Conservation (phyloP, 1,140 invertebrate genomes). For the Ganaspis sp. region DNA sequence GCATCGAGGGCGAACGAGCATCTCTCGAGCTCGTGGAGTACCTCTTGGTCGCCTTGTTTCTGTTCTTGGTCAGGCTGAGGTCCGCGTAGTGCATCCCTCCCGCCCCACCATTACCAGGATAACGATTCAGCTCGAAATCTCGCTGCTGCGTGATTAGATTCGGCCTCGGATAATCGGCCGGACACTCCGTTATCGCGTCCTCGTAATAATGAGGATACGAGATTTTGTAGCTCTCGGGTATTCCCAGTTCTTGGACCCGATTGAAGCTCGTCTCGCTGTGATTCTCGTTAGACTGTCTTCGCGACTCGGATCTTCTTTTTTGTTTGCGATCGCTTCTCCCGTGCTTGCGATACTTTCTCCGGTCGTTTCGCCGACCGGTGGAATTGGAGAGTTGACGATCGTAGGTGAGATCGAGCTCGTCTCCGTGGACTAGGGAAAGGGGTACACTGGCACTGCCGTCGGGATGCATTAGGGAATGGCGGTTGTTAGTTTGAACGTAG, state of each 20-base stretch:
- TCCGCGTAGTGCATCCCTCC: slow-evolving; percentile 44
- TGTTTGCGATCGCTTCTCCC: slow-evolving; percentile 66
- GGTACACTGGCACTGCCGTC: slow-evolving; percentile 45
- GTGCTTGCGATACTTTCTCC: slow-evolving; percentile 70
- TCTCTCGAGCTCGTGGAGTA: slow-evolving; percentile 51
- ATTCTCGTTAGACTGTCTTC: slow-evolving; percentile 34
- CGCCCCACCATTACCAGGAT: slow-evolving; percentile 34
- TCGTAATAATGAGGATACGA: slow-evolving; percentile 73
- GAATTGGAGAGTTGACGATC: slow-evolving; percentile 53
- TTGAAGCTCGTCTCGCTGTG: slow-evolving; percentile 65
- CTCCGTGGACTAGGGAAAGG: slow-evolving; percentile 45
- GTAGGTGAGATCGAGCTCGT: slow-evolving; percentile 45
- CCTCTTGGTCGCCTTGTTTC: slow-evolving; percentile 52
- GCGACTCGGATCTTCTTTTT: slow-evolving; percentile 45
- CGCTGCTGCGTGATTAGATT: slow-evolving; percentile 47
- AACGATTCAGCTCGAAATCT: slow-evolving; percentile 57
- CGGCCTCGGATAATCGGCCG: slow-evolving; percentile 56
- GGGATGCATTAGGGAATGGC: slow-evolving; percentile 57
- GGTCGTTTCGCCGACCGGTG: slow-evolving; percentile 64
- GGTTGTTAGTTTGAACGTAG: slow-evolving; percentile 65
- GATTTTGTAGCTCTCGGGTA: slow-evolving; percentile 71
- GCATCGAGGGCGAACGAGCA: slow-evolving; percentile 57
- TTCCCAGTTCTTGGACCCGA: slow-evolving; percentile 67
- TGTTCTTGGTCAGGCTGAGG: slow-evolving; percentile 47
- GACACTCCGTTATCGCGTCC: slow-evolving; percentile 65